Conservation (phyloP, 2,113 vertebrate genomes). For the Melanerpes aurifrons region DNA sequence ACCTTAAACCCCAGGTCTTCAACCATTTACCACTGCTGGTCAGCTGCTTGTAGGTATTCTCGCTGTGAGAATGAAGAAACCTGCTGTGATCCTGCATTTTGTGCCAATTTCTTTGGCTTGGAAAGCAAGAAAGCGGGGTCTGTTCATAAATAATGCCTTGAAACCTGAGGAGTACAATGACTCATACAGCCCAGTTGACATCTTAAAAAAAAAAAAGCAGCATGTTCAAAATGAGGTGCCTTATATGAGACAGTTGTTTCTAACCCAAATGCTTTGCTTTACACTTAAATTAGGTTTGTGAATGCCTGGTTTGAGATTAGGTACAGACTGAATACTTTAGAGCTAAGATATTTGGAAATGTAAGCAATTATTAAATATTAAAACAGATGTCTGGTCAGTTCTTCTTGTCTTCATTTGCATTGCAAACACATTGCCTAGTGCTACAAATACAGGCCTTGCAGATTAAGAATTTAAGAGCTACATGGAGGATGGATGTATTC, state of each 20-base stretch:
- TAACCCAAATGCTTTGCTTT: not conserved
- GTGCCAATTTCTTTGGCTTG: not conserved
- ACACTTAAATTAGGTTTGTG: not conserved
- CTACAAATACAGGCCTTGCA: not conserved
- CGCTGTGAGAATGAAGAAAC: not conserved
- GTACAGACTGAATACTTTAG: not conserved
- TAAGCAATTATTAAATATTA: not conserved
- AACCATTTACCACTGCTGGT: not conserved
- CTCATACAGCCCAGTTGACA: not conserved
- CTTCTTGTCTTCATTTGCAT: not conserved
- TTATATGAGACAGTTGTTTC: not conserved
- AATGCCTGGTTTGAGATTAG: not conserved
- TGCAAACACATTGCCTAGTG: not conserved
- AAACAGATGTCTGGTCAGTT: not conserved
- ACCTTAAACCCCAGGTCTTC: not conserved
- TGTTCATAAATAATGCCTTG: not conserved
- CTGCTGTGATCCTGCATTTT: not conserved
- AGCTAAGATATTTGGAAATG: not conserved
- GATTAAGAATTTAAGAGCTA: not conserved
- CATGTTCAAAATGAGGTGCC: not conserved
- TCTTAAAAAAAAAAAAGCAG: not conserved
- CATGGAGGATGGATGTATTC: accelerated
- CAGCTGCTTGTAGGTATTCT: not conserved
- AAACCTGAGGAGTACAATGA: not conserved
- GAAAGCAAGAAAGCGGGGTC: not conserved